Base-by-base conservation (phyloP, 2,113 vertebrate species). In the Gasterosteus aculeatus region DNA sequence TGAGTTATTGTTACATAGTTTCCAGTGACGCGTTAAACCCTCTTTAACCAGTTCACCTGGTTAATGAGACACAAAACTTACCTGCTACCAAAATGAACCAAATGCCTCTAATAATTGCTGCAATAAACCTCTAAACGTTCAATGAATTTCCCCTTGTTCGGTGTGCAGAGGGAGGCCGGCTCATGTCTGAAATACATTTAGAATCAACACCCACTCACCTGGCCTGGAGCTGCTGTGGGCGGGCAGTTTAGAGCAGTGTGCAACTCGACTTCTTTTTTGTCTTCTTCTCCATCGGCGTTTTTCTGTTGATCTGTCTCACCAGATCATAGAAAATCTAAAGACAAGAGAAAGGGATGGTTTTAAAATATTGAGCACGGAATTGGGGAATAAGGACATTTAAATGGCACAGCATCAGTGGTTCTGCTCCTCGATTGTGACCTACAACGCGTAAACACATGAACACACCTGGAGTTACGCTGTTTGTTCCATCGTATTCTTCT, bases 241-340 rank as follows among this genome's bases (percentile, higher is more conserved):
- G 77, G 85, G 62, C 76, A 75, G 75, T 92, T 96, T 97, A 99
- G 87, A 99, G 97, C 95, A 99, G 95, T 93, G 96, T 95, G 94
- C 98, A 99, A 31, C 95, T 91, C 5, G 93, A 92, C 95, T 98
- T 99, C 96, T 99, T 99, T 95, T 98, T 99, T 91, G 95, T 92
- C 91, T 98, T 99, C 95, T 98, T 99, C 96, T 99, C 98, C 96
- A 97, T 97, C 93, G 98, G 98, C 83, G 97, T 97, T 98, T 98
- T 99, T 76, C 97, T 98, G 95, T 99, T 99, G 95, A 99, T 99
- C 95, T 99, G 98, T 94, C 98, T 96, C 94, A 99, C 98, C 95
- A 99, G 95, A 94, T 99, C 98, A 93, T 99, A 99, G 95, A 99
- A 99, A 95, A 99, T 98, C 98, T 99, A 82, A 19, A 63, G 35